phyloP scores from a whole-genome alignment of 2,888 invertebrate species.

The Junonia oenone region DNA sequence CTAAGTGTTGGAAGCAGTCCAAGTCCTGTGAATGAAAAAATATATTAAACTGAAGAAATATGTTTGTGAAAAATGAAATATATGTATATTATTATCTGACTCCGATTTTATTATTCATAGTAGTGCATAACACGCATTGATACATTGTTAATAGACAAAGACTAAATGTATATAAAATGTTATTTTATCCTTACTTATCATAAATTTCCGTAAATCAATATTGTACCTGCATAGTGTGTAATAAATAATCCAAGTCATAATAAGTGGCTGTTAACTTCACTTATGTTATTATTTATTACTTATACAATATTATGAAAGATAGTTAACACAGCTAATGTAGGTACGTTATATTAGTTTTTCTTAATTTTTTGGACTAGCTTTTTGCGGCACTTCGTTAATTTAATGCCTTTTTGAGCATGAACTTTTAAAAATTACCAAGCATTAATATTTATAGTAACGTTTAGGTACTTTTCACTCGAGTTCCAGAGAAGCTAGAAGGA shows the following conservation, averaged over 20 bases:
- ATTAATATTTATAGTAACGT: too few species aligned
- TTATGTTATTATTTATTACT: background rate
- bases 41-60: background rate
- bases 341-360: too few species aligned
- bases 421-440: too few species aligned
- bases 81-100: background rate
- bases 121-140: background rate
- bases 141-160: background rate
- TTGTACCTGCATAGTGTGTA: background rate
- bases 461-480: too few species aligned
- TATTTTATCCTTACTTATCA: background rate
- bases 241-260: background rate
- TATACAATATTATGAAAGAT: too few species aligned
- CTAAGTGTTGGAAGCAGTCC: constrained; percentile 92
- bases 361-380: too few species aligned
- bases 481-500: too few species aligned
- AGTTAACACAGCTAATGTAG: too few species aligned
- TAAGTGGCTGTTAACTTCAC: background rate
- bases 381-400: too few species aligned
- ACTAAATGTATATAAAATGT: background rate
- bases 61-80: too few species aligned
- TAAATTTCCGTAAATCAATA: background rate
- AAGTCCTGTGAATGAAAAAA: constrained; percentile 82
- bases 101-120: background rate
- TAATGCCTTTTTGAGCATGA: too few species aligned